Percentiles rank a stretch among this genome's conserved stretches.
These are phyloP conservation scores for Copidosoma floridanum DNA, from an alignment of 1,140 invertebrate species.

Conservation along the genomic window DNA sequence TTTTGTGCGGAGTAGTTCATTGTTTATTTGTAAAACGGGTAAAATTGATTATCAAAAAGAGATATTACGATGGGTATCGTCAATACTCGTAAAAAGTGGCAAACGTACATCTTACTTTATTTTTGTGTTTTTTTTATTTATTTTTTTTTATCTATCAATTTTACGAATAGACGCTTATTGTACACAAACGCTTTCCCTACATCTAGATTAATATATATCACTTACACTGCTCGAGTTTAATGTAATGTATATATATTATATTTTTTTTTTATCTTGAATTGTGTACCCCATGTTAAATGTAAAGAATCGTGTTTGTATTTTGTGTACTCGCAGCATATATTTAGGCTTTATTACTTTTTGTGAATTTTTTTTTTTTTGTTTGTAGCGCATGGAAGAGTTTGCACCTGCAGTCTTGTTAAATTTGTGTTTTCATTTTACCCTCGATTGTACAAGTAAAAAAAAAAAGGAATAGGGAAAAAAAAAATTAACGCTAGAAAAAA, in stretches of 20 bases:
- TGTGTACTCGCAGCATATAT: constrained; percentile 18
- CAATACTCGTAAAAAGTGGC: too few relatives aligned
- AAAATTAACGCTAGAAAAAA: too few relatives aligned
- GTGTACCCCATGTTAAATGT: too few relatives aligned
- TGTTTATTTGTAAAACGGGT: too few relatives aligned
- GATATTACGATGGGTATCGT: too few relatives aligned
- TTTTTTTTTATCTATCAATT: too few relatives aligned
- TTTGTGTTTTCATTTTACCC: too few relatives aligned
- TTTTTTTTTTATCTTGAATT: constrained; percentile 31
- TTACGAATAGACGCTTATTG: constrained; percentile 48
- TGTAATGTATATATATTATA: constrained; percentile 43
- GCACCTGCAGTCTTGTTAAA: constrained; percentile 40
- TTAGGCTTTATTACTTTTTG: constrained; percentile 31
- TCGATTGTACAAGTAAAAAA: constrained; percentile 44
- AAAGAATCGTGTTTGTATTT: constrained; percentile 23
- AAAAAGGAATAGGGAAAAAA: constrained; percentile 37
- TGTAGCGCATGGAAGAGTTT: constrained; percentile 32
- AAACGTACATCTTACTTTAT: too few relatives aligned
- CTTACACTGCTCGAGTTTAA: constrained; percentile 49
- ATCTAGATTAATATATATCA: constrained; percentile 53
- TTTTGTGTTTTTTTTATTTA: too few relatives aligned
- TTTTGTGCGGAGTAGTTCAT: constrained; percentile 26
- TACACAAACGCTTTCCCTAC: constrained; percentile 50
- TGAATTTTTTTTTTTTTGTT: constrained; percentile 29
- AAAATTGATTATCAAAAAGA: too few relatives aligned